These are phyloP conservation scores for Anguilla megastoma DNA, from an alignment of 2,797 vertebrate genomes.

Conservation along the genomic window DNA sequence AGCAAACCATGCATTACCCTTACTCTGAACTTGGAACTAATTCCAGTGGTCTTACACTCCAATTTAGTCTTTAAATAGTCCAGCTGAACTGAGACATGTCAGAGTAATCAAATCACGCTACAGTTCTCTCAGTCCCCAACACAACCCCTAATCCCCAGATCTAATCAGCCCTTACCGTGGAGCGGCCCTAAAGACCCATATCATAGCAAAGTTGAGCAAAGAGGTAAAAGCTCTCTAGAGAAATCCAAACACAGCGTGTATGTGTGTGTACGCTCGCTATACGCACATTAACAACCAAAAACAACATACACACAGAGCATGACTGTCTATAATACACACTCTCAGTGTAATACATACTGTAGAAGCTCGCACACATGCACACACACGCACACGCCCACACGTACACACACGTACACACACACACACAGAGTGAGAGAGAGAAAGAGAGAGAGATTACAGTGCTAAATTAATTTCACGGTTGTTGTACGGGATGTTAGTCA, in stretches of 20 bases:
- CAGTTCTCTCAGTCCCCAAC: neutral
- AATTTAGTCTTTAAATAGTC: constrained; percentile 5
- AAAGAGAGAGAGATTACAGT: neutral
- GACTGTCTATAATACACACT: neutral
- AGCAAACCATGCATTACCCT: neutral
- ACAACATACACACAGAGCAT: neutral
- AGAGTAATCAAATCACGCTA: neutral
- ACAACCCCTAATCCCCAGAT: neutral
- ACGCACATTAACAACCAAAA: neutral
- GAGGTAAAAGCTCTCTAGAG: neutral
- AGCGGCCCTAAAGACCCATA: neutral
- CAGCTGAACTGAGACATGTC: neutral
- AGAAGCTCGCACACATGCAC: neutral
- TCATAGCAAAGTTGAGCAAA: neutral
- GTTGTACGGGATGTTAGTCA: neutral
- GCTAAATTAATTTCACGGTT: neutral
- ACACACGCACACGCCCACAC: neutral
- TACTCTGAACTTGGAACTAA: neutral
- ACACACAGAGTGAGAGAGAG: neutral
- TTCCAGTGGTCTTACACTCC: neutral
- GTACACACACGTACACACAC: neutral
- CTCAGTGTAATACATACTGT: neutral
- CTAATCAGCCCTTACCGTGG: neutral
- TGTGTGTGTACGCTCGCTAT: neutral
- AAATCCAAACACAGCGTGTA: neutral